Evolutionary conservation across 1,140 invertebrate genomes (phyloP), one percentile per base, ranked within the genome.

Genomic region (Drosophila novamexicana): DNA sequence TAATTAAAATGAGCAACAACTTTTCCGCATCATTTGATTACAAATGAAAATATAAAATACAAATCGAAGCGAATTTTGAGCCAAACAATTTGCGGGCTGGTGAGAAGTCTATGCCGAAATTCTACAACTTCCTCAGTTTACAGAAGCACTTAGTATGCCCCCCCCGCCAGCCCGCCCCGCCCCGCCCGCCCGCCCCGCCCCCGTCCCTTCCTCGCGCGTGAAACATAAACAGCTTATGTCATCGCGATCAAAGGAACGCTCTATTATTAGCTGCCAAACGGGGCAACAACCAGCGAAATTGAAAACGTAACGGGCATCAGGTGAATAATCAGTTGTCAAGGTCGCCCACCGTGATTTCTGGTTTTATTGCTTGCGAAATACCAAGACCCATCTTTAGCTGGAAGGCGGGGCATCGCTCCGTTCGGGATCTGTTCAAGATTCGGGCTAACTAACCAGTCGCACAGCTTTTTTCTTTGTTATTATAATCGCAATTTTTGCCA

Each of bases 91-190:
- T 65, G 52, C 64, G 18, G 53, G 22, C 16, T 39, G 32, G 71
- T 77, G 79, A 76, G 59, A 75, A 82, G 66, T 77, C 40, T 76
- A 39, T 8, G 36, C 50, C 36, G 18, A 22, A 9, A 12, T 36
- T 12, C 40, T 14, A 36, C 59, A 16, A 63, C 47, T 71, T 72
- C 44, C 53, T 32, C 16, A 49, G 44, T 86, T 83, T 86, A 88
- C 79, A 86, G 68, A 88, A 86, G 32, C 63, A 86, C 74, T 86
- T 86, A 86, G 83, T 81, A 70, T 47, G 45, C 22, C 22, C 22
- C n/a, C n/a, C n/a, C n/a, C n/a, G n/a, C n/a, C n/a, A n/a, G n/a
- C n/a, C 22, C 22, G 1, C 22, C 22, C 22, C 22, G 0, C 22
- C 22, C 22, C 8, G n/a, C n/a, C n/a, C n/a, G n/a, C n/a, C 22